Conservation (phyloP, 2,797 vertebrate species). For the Cyclopterus lumpus region DNA sequence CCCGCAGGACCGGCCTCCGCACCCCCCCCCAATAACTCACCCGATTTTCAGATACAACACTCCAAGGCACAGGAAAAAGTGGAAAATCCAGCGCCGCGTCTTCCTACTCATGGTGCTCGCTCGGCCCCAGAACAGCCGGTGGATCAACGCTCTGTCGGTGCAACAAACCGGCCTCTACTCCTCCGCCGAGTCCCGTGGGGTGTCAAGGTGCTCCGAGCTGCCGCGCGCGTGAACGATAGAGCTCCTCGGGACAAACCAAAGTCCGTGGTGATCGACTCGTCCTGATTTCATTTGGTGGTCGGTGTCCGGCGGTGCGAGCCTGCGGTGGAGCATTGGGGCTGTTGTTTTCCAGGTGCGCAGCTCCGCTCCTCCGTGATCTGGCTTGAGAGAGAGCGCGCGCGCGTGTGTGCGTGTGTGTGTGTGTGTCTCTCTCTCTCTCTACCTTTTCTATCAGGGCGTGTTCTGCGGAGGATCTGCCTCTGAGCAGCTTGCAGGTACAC, state of each 20-base stretch:
- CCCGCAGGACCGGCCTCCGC: too few species aligned
- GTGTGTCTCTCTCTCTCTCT: slow-evolving; percentile 29
- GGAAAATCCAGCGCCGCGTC: slow-evolving; percentile 91
- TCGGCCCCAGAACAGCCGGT: slow-evolving; percentile 48
- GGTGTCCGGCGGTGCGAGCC: slow-evolving; percentile 57
- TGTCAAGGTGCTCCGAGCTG: slow-evolving; percentile 71
- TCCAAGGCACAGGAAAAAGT: slow-evolving; percentile 90
- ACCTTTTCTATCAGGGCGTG: slow-evolving; percentile 79
- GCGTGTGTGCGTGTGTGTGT: slow-evolving; percentile 19
- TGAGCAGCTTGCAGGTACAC: slow-evolving; percentile 55
- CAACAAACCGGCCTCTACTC: background rate
- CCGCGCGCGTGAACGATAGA: slow-evolving; percentile 19
- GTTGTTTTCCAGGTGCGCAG: slow-evolving; percentile 64
- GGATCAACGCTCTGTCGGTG: slow-evolving; percentile 18
- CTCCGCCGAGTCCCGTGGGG: slow-evolving; percentile 46
- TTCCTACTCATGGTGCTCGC: slow-evolving; percentile 92
- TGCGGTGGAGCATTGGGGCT: slow-evolving; percentile 60
- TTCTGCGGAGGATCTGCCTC: slow-evolving; percentile 68
- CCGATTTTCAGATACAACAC: slow-evolving; percentile 91
- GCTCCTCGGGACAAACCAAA: slow-evolving; percentile 64
- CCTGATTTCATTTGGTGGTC: slow-evolving; percentile 73
- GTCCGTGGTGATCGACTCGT: slow-evolving; percentile 69
- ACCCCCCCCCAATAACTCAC: slow-evolving; percentile 81
- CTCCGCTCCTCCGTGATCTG: slow-evolving; percentile 47
- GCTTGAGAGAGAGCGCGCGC: background rate